phyloP scores from a whole-genome alignment of 1,140 invertebrate species.

The Sipha flava region DNA sequence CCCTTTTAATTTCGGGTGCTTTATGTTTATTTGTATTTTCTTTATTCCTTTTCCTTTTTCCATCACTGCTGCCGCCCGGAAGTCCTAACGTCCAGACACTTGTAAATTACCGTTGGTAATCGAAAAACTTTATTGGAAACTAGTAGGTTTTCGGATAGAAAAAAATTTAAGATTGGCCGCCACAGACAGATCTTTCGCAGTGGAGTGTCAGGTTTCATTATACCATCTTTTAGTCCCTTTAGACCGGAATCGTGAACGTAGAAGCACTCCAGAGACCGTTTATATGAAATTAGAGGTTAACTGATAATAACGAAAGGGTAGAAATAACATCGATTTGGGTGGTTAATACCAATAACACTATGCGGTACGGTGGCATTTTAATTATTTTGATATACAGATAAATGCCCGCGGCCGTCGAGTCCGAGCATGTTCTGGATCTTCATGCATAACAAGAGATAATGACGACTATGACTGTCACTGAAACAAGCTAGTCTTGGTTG shows the following conservation, averaged over 20 bases:
- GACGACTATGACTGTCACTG: too few relatives aligned
- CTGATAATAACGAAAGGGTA: background rate
- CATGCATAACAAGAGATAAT: too few relatives aligned
- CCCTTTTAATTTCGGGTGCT: too few relatives aligned
- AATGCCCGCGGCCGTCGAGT: too few relatives aligned
- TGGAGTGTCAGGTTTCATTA: background rate
- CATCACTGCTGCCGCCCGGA: background rate
- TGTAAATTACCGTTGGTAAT: background rate
- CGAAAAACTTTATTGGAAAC: background rate
- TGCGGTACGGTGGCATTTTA: background rate
- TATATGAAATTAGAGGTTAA: background rate
- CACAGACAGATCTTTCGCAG: background rate
- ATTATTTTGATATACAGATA: background rate
- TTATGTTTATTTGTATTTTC: too few relatives aligned
- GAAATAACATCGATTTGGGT: background rate
- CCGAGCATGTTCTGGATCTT: too few relatives aligned
- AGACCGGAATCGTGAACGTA: background rate
- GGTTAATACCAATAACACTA: background rate
- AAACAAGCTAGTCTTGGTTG: too few relatives aligned
- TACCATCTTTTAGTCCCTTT: background rate
- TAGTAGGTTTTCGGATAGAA: background rate
- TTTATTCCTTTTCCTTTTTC: too few relatives aligned
- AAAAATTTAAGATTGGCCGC: background rate
- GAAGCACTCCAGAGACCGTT: background rate
- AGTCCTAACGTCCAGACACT: background rate